Percentiles rank a stretch among this genome's conserved stretches.
Evolutionary conservation across 2,113 vertebrate genomes (phyloP).

Genomic region (Laticauda laticaudata): DNA sequence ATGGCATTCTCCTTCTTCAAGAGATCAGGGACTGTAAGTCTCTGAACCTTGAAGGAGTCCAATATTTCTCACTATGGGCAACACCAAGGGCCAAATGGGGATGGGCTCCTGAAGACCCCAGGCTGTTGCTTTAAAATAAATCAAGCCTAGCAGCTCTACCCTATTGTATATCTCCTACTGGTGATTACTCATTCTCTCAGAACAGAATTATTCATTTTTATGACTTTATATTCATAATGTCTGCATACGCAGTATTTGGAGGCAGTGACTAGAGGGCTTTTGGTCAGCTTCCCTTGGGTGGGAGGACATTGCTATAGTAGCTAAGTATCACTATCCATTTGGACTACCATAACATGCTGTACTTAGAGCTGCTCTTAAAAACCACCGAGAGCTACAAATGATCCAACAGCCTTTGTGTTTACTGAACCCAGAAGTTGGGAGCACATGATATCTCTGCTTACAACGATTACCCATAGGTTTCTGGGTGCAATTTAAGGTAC

Average conservation of each 20-base stretch:
- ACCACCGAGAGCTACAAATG: not conserved
- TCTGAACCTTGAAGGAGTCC: not conserved
- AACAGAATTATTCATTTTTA: not conserved
- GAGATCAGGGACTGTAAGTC: not conserved
- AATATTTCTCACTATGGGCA: not conserved
- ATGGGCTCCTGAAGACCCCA: not conserved
- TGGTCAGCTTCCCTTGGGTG: not conserved
- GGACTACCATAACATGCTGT: not conserved
- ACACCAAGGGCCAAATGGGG: not conserved
- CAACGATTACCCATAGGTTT: not conserved
- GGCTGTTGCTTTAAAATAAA: not conserved
- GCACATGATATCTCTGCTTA: not conserved
- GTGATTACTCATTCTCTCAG: not conserved
- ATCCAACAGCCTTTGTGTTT: not conserved
- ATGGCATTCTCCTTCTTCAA: not conserved
- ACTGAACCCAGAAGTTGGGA: not conserved
- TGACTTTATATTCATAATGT: not conserved
- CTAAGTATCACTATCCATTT: not conserved
- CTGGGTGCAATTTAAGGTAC: not conserved
- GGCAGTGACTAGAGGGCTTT: not conserved
- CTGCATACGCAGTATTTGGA: not conserved
- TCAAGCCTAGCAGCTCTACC: not conserved
- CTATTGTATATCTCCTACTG: not conserved
- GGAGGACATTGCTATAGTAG: not conserved
- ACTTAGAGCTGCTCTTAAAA: not conserved